Conservation (phyloP, 2,888 invertebrate species). For the Anodontia alba region DNA sequence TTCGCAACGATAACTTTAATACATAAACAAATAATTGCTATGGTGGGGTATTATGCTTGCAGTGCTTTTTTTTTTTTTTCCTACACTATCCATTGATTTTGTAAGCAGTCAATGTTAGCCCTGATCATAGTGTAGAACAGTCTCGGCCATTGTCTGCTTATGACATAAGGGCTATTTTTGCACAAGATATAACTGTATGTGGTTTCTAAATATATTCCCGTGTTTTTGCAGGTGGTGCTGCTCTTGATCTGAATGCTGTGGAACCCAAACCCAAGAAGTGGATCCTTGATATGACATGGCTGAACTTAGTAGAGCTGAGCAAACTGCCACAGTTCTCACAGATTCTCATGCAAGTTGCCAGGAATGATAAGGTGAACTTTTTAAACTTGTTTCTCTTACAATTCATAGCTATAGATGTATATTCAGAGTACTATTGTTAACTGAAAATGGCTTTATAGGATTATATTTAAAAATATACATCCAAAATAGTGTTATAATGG, state of each 20-base stretch:
- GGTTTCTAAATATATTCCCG: no score
- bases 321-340: slow-evolving; percentile 84
- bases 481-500: background rate
- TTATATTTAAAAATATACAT: background rate
- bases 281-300: slow-evolving; percentile 85
- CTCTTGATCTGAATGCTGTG: slow-evolving; percentile 85
- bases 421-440: background rate
- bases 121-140: no score
- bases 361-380: slow-evolving; percentile 83
- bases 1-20: no score
- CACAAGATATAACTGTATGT: no score
- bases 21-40: no score
- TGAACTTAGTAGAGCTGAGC: slow-evolving; percentile 85
- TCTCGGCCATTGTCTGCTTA: no score
- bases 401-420: background rate
- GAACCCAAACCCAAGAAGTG: slow-evolving; percentile 85
- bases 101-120: no score
- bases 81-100: no score
- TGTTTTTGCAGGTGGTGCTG: slow-evolving; percentile 85
- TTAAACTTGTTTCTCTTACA: background rate
- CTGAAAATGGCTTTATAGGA: background rate
- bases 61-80: no score
- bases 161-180: no score
- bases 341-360: slow-evolving; percentile 82
- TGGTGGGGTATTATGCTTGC: no score